Evolutionary conservation across 2,888 invertebrate species (phyloP).

Genomic region (Clunio marinus): DNA sequence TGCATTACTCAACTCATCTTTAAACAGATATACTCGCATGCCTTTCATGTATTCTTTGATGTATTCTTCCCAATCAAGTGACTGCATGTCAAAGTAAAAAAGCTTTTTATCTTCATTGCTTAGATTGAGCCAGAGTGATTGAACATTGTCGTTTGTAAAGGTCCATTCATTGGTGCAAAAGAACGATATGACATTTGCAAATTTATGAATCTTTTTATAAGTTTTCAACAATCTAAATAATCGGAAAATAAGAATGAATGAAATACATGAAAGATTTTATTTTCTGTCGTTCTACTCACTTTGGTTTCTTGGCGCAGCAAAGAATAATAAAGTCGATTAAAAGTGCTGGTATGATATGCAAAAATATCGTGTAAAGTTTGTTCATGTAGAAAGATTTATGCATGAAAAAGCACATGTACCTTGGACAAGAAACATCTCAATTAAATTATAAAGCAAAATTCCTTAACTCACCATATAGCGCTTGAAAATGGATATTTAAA

Average conservation of each 20-base stretch:
- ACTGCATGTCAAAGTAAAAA: slow-evolving; percentile 68
- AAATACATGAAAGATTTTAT: not conserved
- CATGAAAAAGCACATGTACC: slow-evolving; percentile 58
- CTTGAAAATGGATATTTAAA: slow-evolving; percentile 54
- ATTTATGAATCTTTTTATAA: slow-evolving; percentile 71
- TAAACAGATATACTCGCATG: slow-evolving; percentile 65
- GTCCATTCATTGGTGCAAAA: slow-evolving; percentile 67
- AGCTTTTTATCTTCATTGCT: slow-evolving; percentile 57
- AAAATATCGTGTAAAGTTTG: slow-evolving; percentile 57
- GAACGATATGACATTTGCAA: slow-evolving; percentile 65
- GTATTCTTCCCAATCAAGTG: slow-evolving; percentile 72
- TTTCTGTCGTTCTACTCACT: slow-evolving; percentile 50
- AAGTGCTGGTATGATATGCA: slow-evolving; percentile 69
- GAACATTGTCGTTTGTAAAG: slow-evolving; percentile 61
- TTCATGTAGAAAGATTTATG: slow-evolving; percentile 56
- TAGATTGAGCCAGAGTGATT: slow-evolving; percentile 57
- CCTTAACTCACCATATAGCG: slow-evolving; percentile 55
- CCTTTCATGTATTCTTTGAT: slow-evolving; percentile 66
- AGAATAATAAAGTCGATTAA: slow-evolving; percentile 60
- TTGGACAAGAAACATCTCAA: slow-evolving; percentile 43
- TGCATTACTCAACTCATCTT: slow-evolving; percentile 64
- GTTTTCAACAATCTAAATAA: slow-evolving; percentile 64
- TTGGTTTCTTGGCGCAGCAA: slow-evolving; percentile 63
- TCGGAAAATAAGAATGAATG: not conserved
- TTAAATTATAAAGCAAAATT: slow-evolving; percentile 1